These are phyloP conservation scores for Microcaecilia unicolor DNA, from an alignment of 2,797 vertebrate genomes.

Conservation along the genomic window DNA sequence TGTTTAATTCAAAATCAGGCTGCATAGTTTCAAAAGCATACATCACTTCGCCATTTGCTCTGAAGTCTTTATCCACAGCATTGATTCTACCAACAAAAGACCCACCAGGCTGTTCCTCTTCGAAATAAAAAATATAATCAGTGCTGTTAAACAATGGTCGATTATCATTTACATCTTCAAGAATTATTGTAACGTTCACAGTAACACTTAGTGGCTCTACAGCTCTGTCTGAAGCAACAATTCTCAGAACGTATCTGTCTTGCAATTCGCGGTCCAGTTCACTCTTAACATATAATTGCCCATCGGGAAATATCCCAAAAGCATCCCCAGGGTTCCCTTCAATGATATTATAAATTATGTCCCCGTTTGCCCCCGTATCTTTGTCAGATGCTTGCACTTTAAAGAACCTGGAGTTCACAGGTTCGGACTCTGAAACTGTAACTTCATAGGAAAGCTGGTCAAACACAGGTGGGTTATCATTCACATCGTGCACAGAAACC, in stretches of 20 bases:
- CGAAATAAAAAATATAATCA: slow-evolving; percentile 90
- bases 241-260: slow-evolving; percentile 77
- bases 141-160: slow-evolving; percentile 95
- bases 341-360: slow-evolving; percentile 80
- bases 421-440: slow-evolving; percentile 81
- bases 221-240: slow-evolving; percentile 81
- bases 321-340: slow-evolving; percentile 79
- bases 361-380: slow-evolving; percentile 88
- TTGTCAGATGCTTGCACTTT: slow-evolving; percentile 85
- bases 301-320: slow-evolving; percentile 95
- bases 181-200: slow-evolving; percentile 83
- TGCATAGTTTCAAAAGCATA: slow-evolving; percentile 83
- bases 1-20: slow-evolving; percentile 83
- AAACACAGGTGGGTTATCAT: slow-evolving; percentile 88
- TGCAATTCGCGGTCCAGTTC: slow-evolving; percentile 92
- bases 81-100: slow-evolving; percentile 76
- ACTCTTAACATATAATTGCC: slow-evolving; percentile 88
- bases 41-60: slow-evolving; percentile 83
- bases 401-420: slow-evolving; percentile 94
- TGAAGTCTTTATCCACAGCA: slow-evolving; percentile 87
- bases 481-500: slow-evolving; percentile 88
- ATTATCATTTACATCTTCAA: slow-evolving; percentile 95
- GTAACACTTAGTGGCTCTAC: slow-evolving; percentile 83
- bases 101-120: slow-evolving; percentile 82
- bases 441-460: slow-evolving; percentile 94